Evolutionary conservation across 1,140 invertebrate species (phyloP), one percentile per base, ranked within the genome.

Genomic region (Druon quercuslanigerum): DNA sequence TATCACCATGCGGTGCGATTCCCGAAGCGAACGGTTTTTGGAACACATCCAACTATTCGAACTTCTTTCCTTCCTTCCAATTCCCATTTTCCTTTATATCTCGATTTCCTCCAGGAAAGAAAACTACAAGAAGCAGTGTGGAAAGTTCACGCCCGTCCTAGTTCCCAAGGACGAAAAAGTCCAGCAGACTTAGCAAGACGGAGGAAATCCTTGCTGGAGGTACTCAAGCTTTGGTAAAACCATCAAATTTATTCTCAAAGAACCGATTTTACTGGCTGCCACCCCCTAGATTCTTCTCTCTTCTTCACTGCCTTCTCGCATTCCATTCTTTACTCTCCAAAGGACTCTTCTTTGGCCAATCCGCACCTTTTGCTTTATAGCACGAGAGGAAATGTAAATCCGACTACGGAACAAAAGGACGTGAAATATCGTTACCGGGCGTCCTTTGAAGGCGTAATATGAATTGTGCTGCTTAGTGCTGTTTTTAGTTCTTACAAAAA

Each of bases 161-260:
- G 78, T 79, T 83, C 81, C 74, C 74, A 72, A 40, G 72, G 75
- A 79, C 73, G 33, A 40, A 75, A 74, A 70, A 79, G 78, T 82
- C 75, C 80, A 73, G 81, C 54, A 74, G 76, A 75, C 54, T 78
- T 76, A 73, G 56, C 52, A 51, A 76, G 57, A 71, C 73, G 70
- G 72, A 50, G 72, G 33, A 66, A 66, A 75, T 75, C 60, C 46
- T 51, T 51, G 52, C 72, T 60, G 57, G 17, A 66, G 73, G 13
- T 60, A 75, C 50, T 75, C 56, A 51, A 77, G 75, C 76, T 76
- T 66, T 71, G 14, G 72, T 80, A 83, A 83, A 79, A 75, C 77
- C 73, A 73, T 80, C n/a, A 73, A 79, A 80, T 83, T 80, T 83
- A 80, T 80, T 80, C 82, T 79, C 75, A 76, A 83, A 83, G 76